Percentiles rank a stretch among this genome's conserved stretches.
These are phyloP conservation scores for Ptychadena robeensis DNA, from an alignment of 2,797 vertebrate genomes.

Conservation along the genomic window DNA sequence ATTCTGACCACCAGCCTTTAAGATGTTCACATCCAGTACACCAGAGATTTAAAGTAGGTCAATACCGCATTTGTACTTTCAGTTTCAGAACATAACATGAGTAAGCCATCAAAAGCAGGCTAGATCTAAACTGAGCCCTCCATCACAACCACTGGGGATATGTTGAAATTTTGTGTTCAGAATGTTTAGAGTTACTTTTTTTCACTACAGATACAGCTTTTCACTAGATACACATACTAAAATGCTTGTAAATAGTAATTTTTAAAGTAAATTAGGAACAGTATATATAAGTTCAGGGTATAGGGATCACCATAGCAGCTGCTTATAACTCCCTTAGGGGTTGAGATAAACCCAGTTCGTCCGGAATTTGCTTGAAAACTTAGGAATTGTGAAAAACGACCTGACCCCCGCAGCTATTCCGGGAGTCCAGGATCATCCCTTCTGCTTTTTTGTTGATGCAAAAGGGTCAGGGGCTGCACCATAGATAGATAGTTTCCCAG, in stretches of 20 bases:
- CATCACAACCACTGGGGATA: neutral
- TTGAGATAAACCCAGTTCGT: no score
- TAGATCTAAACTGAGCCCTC: neutral
- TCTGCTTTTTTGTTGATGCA: no score
- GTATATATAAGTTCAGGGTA: no score
- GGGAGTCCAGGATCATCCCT: no score
- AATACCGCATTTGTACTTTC: constrained; percentile 12
- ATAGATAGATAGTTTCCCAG: no score
- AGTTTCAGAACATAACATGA: neutral
- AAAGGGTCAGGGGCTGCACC: no score
- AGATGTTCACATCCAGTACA: neutral
- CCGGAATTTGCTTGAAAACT: no score
- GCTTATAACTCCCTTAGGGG: no score
- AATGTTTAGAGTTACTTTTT: neutral
- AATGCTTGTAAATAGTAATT: neutral
- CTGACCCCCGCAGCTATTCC: no score
- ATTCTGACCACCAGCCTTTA: neutral
- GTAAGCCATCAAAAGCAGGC: neutral
- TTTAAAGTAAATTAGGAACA: no score
- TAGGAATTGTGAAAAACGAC: no score
- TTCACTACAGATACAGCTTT: neutral
- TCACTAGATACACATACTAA: neutral
- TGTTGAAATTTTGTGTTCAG: neutral
- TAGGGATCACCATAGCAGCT: no score
- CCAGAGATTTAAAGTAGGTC: constrained; percentile 29